Conservation (phyloP, 2,888 invertebrate genomes). For the Hypercompe scribonia region DNA sequence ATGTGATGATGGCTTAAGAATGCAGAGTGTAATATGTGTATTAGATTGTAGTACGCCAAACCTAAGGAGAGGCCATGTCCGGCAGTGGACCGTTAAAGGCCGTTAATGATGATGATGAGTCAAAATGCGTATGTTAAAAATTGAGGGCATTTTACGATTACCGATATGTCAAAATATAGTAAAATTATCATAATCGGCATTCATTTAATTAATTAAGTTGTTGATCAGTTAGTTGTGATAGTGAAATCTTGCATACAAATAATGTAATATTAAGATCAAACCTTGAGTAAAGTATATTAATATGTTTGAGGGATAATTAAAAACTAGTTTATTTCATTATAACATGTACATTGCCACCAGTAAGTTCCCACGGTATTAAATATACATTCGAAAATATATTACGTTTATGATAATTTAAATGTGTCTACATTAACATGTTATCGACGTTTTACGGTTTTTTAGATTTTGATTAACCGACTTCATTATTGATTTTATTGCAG, state of each 20-base stretch:
- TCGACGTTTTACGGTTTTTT: slow-evolving; percentile 15
- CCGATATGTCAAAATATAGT: neutral
- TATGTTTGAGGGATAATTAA: slow-evolving; percentile 44
- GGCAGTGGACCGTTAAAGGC: no score
- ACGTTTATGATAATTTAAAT: slow-evolving; percentile 31
- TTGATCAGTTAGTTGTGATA: slow-evolving; percentile 38
- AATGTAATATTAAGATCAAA: slow-evolving; percentile 30
- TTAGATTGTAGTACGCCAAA: no score
- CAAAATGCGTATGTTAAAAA: no score
- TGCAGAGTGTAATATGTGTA: no score
- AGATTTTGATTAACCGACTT: slow-evolving; percentile 7
- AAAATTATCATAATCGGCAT: neutral
- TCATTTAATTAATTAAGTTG: slow-evolving; percentile 18
- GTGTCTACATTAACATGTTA: slow-evolving; percentile 15
- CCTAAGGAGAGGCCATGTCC: no score
- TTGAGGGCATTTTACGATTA: no score
- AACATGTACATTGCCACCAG: slow-evolving; percentile 47
- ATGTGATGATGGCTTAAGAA: no score
- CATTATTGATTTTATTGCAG: slow-evolving; percentile 2
- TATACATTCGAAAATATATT: slow-evolving; percentile 41
- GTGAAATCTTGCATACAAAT: slow-evolving; percentile 27
- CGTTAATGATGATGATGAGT: no score
- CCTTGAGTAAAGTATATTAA: slow-evolving; percentile 37
- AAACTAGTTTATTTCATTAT: slow-evolving; percentile 59
- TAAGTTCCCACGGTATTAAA: slow-evolving; percentile 63